A percentile compares a stretch with the other conserved stretches of the same genome.
phyloP scores from a whole-genome alignment of 2,113 vertebrate genomes.

The Etheostoma cragini region DNA sequence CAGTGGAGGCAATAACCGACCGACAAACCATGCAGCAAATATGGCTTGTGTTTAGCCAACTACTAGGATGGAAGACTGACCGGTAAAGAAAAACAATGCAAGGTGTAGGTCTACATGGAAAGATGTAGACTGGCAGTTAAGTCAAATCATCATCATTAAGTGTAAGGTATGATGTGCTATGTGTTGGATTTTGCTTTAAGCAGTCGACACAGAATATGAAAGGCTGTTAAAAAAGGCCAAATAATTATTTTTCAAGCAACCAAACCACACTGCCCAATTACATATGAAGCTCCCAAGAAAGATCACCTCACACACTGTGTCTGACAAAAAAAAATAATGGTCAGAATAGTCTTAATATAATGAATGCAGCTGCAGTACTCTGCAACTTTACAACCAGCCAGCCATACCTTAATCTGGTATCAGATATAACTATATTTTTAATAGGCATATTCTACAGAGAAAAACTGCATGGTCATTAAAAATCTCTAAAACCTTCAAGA shows the following conservation, averaged over 20 bases:
- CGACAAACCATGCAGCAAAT: neutral
- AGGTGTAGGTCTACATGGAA: conserved; percentile 1
- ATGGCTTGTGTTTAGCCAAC: neutral
- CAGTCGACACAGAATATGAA: neutral
- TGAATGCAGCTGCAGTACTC: neutral
- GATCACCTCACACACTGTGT: neutral
- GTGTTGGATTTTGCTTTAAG: neutral
- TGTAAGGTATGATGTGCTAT: neutral
- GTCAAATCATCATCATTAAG: neutral
- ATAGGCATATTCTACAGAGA: neutral
- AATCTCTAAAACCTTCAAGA: neutral
- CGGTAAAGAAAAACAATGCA: neutral
- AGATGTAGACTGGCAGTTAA: neutral
- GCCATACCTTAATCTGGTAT: neutral
- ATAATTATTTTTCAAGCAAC: conserved; percentile 1
- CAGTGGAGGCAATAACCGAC: conserved; percentile 10
- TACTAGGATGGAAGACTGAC: neutral
- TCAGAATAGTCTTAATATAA: neutral
- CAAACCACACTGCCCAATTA: conserved; percentile 2
- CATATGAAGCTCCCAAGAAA: neutral
- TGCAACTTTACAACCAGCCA: neutral
- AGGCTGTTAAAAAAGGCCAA: conserved; percentile 22
- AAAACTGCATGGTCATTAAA: neutral
- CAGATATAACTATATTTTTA: neutral
- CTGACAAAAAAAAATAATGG: neutral